phyloP scores from a whole-genome alignment of 2,888 invertebrate genomes.

The Troilus luridus region DNA sequence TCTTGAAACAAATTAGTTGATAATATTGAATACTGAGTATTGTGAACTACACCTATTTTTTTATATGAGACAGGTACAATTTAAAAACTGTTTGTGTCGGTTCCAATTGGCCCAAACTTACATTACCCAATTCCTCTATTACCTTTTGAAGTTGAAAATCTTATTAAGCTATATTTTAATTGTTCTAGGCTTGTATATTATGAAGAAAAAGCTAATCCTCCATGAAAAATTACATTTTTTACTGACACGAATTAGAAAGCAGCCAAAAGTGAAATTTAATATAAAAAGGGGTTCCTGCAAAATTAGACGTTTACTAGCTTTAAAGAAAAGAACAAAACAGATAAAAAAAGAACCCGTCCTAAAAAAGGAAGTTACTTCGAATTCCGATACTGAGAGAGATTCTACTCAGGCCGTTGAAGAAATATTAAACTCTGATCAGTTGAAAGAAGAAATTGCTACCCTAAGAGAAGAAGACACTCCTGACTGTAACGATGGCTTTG shows the following conservation, averaged over 20 bases:
- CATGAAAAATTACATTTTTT: slow-evolving; percentile 8
- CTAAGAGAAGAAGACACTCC: background rate
- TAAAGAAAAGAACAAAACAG: background rate
- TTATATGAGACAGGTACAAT: background rate
- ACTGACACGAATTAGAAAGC: background rate
- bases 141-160: background rate
- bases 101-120: no score
- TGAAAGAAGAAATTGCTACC: background rate
- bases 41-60: background rate
- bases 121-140: background rate
- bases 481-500: background rate
- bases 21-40: no score
- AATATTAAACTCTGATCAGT: background rate
- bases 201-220: slow-evolving; percentile 18
- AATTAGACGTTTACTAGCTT: background rate
- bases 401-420: background rate
- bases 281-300: background rate
- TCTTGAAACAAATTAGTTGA: no score
- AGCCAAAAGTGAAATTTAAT: background rate
- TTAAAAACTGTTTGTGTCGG: no score
- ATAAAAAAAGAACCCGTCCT: background rate
- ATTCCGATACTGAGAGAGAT: slow-evolving; percentile 23
- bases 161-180: background rate
- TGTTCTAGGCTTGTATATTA: slow-evolving; percentile 21
- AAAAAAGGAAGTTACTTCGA: background rate